phyloP scores from a whole-genome alignment of 64 coral and sea anemone genomes.

The Actinia tenebrosa region DNA sequence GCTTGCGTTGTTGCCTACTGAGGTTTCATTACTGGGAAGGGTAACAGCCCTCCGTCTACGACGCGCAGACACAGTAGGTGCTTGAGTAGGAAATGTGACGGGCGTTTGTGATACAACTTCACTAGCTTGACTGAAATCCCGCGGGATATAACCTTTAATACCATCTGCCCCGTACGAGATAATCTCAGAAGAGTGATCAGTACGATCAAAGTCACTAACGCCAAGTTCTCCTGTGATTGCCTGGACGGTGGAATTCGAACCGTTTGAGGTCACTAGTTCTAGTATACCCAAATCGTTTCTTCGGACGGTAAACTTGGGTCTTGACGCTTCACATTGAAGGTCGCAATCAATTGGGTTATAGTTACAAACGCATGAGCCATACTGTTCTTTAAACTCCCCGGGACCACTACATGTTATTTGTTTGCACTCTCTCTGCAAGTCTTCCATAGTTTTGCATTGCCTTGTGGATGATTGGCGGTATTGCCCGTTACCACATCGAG shows the following conservation, averaged over 20 bases:
- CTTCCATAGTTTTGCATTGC: conserved; percentile 31
- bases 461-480: conserved; percentile 43
- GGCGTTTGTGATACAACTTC: neutral
- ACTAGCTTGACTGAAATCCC: neutral
- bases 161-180: conserved; percentile 2
- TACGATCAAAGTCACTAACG: conserved; percentile 7
- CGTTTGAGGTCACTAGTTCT: neutral
- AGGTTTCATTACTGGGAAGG: conserved; percentile 26
- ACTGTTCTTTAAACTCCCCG: conserved; percentile 24
- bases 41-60: conserved; percentile 17
- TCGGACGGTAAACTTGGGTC: conserved; percentile 12
- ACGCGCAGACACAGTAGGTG: neutral
- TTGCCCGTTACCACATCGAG: conserved; percentile 51
- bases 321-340: conserved; percentile 21
- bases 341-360: conserved; percentile 54
- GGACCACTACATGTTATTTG: neutral
- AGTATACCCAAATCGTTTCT: conserved; percentile 10
- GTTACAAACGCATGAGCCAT: conserved; percentile 55
- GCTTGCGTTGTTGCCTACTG: conserved; percentile 25
- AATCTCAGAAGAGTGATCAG: neutral
- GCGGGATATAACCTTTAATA: conserved; percentile 13
- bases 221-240: conserved; percentile 48
- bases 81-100: neutral
- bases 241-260: neutral
- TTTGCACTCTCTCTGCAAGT: conserved; percentile 14